Evolutionary conservation across 2,113 vertebrate species (phyloP).

Genomic region (Nibea albiflora): DNA sequence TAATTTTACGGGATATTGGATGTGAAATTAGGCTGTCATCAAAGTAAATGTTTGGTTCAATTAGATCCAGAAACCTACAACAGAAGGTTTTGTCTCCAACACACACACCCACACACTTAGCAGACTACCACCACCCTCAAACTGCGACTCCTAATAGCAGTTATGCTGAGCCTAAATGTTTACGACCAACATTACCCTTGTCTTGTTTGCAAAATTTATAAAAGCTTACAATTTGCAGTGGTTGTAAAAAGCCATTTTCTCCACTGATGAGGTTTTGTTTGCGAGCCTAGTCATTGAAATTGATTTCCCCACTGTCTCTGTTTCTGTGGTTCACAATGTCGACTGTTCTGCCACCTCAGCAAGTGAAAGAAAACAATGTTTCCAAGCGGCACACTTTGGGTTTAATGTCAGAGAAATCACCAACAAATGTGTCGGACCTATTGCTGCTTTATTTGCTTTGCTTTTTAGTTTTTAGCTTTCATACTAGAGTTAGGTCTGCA

Average conservation of each 20-base stretch:
- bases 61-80: slow-evolving; percentile 1
- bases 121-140: slow-evolving; percentile 1
- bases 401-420: slow-evolving; percentile 24
- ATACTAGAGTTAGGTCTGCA: background rate
- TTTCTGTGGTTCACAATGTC: slow-evolving; percentile 40
- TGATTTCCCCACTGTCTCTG: slow-evolving; percentile 50
- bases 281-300: slow-evolving; percentile 54
- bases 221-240: slow-evolving; percentile 57
- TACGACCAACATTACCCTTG: slow-evolving; percentile 44
- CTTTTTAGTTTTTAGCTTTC: too few relatives aligned
- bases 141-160: slow-evolving; percentile 29
- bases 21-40: background rate
- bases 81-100: background rate
- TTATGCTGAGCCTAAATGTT: slow-evolving; percentile 53
- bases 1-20: background rate
- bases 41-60: background rate
- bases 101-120: slow-evolving; percentile 3
- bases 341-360: slow-evolving; percentile 51
- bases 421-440: background rate
- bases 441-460: background rate
- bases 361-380: slow-evolving; percentile 32
- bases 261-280: slow-evolving; percentile 65
- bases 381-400: background rate
- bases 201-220: slow-evolving; percentile 65
- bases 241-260: slow-evolving; percentile 67